These are phyloP conservation scores for Magallana ariakensis DNA, from an alignment of 1,140 invertebrate genomes.

Conservation along the genomic window DNA sequence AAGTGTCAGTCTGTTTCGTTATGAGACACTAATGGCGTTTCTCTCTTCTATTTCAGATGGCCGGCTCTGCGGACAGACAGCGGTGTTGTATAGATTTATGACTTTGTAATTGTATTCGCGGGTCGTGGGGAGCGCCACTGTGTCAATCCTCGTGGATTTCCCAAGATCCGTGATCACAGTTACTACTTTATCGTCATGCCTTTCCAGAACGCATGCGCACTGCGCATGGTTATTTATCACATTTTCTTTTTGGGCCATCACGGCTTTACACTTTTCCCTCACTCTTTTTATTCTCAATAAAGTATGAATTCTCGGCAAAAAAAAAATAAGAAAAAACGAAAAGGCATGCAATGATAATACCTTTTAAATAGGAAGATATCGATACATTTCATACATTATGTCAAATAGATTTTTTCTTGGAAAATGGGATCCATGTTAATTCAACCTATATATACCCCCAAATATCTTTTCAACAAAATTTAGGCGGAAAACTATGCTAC, in stretches of 20 bases:
- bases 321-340: no score
- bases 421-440: no score
- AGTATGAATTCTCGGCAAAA: neutral
- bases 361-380: no score
- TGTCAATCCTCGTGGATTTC: conserved; percentile 70
- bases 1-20: neutral
- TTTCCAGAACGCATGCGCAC: conserved; percentile 19
- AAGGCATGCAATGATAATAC: no score
- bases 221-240: neutral
- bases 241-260: neutral
- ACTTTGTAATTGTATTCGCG: conserved; percentile 66
- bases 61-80: neutral
- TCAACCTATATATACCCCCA: no score
- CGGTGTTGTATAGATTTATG: conserved; percentile 22
- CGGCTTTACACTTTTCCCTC: neutral
- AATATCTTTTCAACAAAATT: no score
- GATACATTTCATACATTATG: no score
- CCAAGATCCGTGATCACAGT: conserved; percentile 75
- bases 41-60: conserved; percentile 28
- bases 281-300: neutral
- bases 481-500: neutral
- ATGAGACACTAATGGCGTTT: neutral
- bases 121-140: conserved; percentile 71
- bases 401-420: no score
- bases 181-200: conserved; percentile 21